Base-by-base conservation (phyloP, 2,797 vertebrate genomes). In the Coracias cyanogaster region DNA sequence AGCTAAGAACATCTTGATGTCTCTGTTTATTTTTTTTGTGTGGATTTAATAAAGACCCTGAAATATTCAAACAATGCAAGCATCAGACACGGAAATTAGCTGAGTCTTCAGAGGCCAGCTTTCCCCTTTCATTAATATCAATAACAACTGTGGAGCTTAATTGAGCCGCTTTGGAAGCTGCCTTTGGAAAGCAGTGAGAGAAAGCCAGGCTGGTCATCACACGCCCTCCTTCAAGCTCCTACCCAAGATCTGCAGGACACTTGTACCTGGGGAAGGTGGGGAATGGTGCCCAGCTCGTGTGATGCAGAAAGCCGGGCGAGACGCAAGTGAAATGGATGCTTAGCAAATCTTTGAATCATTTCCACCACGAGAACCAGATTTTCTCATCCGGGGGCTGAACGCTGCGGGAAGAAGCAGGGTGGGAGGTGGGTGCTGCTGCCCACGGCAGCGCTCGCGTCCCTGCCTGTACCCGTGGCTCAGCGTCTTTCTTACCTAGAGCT, bases 41-140 rank as follows among this genome's bases (percentile, higher is more conserved):
- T 60, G 46, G 52, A 84, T 82, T 90, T 58, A 77, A n/a, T 45
- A 33, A 78, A 54, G 80, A 77, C 70, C 57, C 77, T 92, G 77
- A 86, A 89, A 74, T 61, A 84, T 37, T 86, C 73, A 9, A 89
- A 61, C 25, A 33, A n/a, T 3, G 2, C 67, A 57, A 93, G 84
- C 71, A 92, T 84, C 86, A 48, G 35, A 26, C 87, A 35, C 9
- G 15, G 85, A 93, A 93, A 96, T 92, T 48, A 95, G 94, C 86
- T 54, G 85, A 89, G 89, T 49, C 90, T 91, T 84, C 57, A 45
- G 80, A 48, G 88, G 73, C 77, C 89, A 55, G 72, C 33, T 77
- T 81, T 86, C 74, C 76, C 55, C 60, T 64, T 80, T 15, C 94
- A 87, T 84, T 79, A 74, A 61, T 54, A 65, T 82, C 95, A 86